These are phyloP conservation scores for Drosophila lacicola DNA, from an alignment of 2,888 invertebrate genomes.

Conservation along the genomic window DNA sequence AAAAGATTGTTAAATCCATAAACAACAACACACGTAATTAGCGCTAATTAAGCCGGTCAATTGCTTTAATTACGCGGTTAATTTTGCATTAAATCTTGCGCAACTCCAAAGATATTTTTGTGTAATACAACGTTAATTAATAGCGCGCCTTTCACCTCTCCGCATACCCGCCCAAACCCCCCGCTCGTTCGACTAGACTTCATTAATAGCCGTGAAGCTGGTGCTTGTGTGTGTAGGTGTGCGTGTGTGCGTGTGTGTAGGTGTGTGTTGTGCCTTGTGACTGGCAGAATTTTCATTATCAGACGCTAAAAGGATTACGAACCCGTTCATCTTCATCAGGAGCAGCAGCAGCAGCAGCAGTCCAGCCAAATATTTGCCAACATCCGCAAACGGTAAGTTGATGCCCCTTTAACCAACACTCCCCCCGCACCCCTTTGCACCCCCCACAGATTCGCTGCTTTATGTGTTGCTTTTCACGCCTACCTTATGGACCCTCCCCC, in stretches of 20 bases:
- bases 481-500: conserved; percentile 13
- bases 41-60: conserved; percentile 59
- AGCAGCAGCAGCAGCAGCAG: conserved; percentile 22
- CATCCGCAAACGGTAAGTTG: conserved; percentile 69
- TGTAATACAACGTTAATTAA: conserved; percentile 49
- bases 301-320: conserved; percentile 76
- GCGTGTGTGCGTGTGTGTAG: conserved; percentile 9
- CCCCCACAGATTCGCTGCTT: conserved; percentile 1
- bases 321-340: conserved; percentile 75
- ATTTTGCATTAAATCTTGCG: conserved; percentile 51
- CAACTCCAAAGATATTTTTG: conserved; percentile 38
- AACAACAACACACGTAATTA: conserved; percentile 37
- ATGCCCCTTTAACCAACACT: conserved; percentile 19
- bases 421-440: neutral
- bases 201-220: conserved; percentile 49
- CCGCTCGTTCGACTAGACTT: conserved; percentile 41
- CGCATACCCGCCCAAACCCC: neutral
- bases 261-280: conserved; percentile 35
- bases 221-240: conserved; percentile 3
- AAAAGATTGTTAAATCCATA: conserved; percentile 3
- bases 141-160: conserved; percentile 3
- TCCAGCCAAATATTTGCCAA: conserved; percentile 63
- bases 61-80: conserved; percentile 49
- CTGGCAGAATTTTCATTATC: conserved; percentile 72
- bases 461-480: conserved; percentile 62